Conservation (phyloP, 2,888 invertebrate genomes). For the Luperina nickerlii region DNA sequence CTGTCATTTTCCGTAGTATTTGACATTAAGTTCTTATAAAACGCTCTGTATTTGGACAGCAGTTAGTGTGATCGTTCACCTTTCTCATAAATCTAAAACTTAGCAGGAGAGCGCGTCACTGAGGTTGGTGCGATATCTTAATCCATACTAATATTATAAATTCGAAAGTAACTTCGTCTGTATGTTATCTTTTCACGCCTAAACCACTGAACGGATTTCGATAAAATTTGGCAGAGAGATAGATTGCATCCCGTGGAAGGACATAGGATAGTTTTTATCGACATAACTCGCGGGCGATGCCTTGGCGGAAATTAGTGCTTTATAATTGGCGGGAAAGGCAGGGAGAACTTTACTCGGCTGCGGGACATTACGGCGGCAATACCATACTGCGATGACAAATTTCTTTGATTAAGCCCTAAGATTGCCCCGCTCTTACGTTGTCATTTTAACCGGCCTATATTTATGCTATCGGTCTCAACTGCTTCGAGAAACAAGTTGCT, state of each 20-base stretch:
- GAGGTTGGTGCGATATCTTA: background rate
- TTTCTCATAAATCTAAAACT: no score
- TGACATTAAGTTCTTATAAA: no score
- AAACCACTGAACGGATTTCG: no score
- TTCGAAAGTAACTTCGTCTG: no score
- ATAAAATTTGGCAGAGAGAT: no score
- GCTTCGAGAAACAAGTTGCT: conserved; percentile 4
- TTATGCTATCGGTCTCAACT: background rate
- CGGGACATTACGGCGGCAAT: no score
- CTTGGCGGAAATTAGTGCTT: background rate
- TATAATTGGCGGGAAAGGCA: background rate
- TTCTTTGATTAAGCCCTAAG: background rate
- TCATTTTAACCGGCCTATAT: background rate
- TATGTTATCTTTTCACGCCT: no score
- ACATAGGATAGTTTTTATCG: no score
- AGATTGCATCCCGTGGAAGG: no score
- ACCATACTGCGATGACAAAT: background rate
- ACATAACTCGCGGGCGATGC: no score
- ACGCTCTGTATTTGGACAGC: background rate
- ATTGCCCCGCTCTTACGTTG: background rate
- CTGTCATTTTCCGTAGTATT: no score
- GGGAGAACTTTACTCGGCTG: background rate
- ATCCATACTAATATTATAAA: background rate
- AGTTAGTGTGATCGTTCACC: no score
- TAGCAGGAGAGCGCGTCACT: background rate